Evolutionary conservation across 2,888 invertebrate genomes (phyloP), one percentile per base, ranked within the genome.

Genomic region (Orchesellides sinensis): DNA sequence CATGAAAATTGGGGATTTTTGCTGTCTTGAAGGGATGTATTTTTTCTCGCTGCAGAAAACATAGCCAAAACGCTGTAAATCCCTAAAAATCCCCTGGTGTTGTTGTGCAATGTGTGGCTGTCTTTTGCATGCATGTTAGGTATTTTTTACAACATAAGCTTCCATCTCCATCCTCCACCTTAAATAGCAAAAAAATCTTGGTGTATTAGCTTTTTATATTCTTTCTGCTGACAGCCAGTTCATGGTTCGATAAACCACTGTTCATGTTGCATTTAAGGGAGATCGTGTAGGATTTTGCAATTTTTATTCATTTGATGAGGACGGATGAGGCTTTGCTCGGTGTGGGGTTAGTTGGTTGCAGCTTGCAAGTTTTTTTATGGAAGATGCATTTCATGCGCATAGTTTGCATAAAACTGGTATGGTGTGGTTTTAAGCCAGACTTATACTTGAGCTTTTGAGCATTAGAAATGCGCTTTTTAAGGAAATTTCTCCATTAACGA

Each of bases 231-330:
- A 35, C 63, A 49, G 49, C 35, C 32, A 49, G 63, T 74, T 74
- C 52, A 74, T 45, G 74, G 75, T 27, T 75, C 54, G 54, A 65
- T 75, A 54, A 75, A 66, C 70, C 25, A 32, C n/a, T n/a, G n/a
- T n/a, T n/a, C n/a, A n/a, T n/a, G n/a, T n/a, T n/a, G n/a, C n/a
- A n/a, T n/a, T n/a, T n/a, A n/a, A n/a, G n/a, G n/a, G n/a, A n/a
- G n/a, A 32, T 59, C 59, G 32, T 59, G 59, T 32, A 29, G 23
- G 29, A 59, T 14, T 59, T 59, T 29, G n/a, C n/a, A n/a, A n/a
- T n/a, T n/a, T n/a, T n/a, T n/a, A n/a, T n/a, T n/a, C n/a, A n/a
- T n/a, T n/a, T n/a, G n/a, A n/a, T n/a, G n/a, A n/a, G n/a, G n/a
- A n/a, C n/a, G n/a, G n/a, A n/a, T n/a, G n/a, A n/a, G n/a, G n/a